These are phyloP conservation scores for Cydia strobilella DNA, from an alignment of 1,140 invertebrate species.

Conservation along the genomic window DNA sequence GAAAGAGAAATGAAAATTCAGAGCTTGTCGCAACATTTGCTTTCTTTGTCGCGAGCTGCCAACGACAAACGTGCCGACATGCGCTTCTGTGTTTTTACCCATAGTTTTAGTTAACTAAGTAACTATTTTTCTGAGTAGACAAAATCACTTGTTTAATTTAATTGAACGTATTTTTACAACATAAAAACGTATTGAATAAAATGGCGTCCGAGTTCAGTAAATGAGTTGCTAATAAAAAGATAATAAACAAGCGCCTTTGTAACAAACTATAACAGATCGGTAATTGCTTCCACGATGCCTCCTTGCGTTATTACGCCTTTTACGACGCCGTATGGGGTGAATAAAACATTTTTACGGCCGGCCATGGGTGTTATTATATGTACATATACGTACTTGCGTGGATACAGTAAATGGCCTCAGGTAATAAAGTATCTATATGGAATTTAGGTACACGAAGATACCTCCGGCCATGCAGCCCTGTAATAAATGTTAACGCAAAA, in stretches of 20 bases:
- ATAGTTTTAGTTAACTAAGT: no score
- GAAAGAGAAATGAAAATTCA: no score
- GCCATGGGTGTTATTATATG: conserved; percentile 74
- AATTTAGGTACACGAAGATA: conserved; percentile 28
- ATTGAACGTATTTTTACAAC: conserved; percentile 39
- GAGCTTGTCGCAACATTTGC: no score
- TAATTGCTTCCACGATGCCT: conserved; percentile 79
- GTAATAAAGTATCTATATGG: conserved; percentile 44
- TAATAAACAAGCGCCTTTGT: conserved; percentile 78
- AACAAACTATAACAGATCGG: conserved; percentile 80
- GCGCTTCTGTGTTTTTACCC: no score
- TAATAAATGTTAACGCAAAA: neutral
- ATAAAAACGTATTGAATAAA: conserved; percentile 69
- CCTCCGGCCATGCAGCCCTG: conserved; percentile 17
- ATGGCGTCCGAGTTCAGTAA: conserved; percentile 72
- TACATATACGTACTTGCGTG: conserved; percentile 40
- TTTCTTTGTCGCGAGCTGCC: no score
- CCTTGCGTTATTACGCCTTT: conserved; percentile 78
- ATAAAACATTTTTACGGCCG: conserved; percentile 79
- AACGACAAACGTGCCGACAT: no score
- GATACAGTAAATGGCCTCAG: conserved; percentile 42
- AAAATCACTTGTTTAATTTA: conserved; percentile 1
- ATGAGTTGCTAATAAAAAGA: conserved; percentile 78
- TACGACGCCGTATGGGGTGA: conserved; percentile 78
- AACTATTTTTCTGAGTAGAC: neutral